Percentiles rank a stretch among this genome's conserved stretches.
Evolutionary conservation across 2,797 vertebrate species (phyloP).

Genomic region (Protonibea diacanthus): DNA sequence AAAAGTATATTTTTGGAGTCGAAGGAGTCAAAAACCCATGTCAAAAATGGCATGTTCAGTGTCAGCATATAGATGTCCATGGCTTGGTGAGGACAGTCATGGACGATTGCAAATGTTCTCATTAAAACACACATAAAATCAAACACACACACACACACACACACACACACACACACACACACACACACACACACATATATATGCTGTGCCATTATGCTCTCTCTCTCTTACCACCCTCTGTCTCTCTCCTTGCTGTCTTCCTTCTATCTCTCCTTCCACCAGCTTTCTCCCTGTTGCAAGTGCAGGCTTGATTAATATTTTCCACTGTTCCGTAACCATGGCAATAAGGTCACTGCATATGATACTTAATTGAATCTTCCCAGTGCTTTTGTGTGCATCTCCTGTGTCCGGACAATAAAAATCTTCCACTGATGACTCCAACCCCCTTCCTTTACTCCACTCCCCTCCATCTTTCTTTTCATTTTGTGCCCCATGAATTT

Average conservation of each 20-base stretch:
- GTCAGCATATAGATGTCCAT: constrained; percentile 58
- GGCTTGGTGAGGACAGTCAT: constrained; percentile 44
- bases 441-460: constrained; percentile 70
- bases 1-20: constrained; percentile 33
- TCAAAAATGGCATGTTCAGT: constrained; percentile 52
- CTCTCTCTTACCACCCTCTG: constrained; percentile 56
- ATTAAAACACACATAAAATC: constrained; percentile 70
- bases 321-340: constrained; percentile 99
- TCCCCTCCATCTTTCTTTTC: constrained; percentile 79
- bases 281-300: constrained; percentile 79
- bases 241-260: constrained; percentile 63
- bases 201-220: constrained; percentile 54
- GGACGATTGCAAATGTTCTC: constrained; percentile 51
- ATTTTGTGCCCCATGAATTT: constrained; percentile 86
- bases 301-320: constrained; percentile 99
- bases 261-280: constrained; percentile 79
- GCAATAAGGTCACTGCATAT: constrained; percentile 99
- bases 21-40: constrained; percentile 49
- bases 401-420: constrained; percentile 95
- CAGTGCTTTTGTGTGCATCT: constrained; percentile 96
- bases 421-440: constrained; percentile 89
- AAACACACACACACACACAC: constrained; percentile 43
- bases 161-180: constrained; percentile 39
- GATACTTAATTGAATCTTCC: constrained; percentile 99
- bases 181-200: constrained; percentile 29